Base-by-base conservation (phyloP, 2,888 invertebrate species). In the Callimorpha dominula region DNA sequence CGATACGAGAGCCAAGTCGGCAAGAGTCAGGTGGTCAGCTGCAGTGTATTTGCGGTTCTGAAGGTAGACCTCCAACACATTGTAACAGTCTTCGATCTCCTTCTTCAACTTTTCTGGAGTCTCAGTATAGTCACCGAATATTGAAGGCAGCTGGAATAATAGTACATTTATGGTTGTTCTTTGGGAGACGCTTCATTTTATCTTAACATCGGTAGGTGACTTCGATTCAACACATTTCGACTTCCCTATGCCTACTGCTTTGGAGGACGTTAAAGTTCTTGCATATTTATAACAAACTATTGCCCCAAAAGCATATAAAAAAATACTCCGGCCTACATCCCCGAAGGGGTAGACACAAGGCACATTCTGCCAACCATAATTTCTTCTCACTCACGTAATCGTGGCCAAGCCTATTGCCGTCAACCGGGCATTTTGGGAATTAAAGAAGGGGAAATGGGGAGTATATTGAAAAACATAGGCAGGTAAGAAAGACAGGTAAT, bases 1-100 rank as follows among this genome's bases (percentile, higher is more conserved):
- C 9, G 88, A 75, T 0, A 86, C 90, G 0, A 88, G 67, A 7
- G 86, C 81, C 42, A 91, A 69, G 74, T 91, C 91, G 0, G 91
- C 91, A 1, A 91, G 68, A 7, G 91, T 88, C 1, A 87, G 54
- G 40, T 82, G 84, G 20, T 81, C 81, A 0, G 82, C 75, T 0
- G 85, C 88, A 5, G 86, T 63, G 70, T 77, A 85, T 42, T 71
- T 65, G 62, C 80, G 76, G 14, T 72, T 62, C 2, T 79, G 73
- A 8, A 88, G 73, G 65, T 80, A 88, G 0, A 80, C 74, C 62
- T 88, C 87, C 31, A 87, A 60, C 60, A 85, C 82, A 5, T 54
- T 63, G 75, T 85, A 88, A 7, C 81, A 78, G 7, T 69, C 74
- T 8, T 86, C 85, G 0, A 88, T 74, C 52, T 86, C 85, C 0